These are phyloP conservation scores for Scyliorhinus canicula DNA, from an alignment of 2,797 vertebrate species.

Conservation along the genomic window DNA sequence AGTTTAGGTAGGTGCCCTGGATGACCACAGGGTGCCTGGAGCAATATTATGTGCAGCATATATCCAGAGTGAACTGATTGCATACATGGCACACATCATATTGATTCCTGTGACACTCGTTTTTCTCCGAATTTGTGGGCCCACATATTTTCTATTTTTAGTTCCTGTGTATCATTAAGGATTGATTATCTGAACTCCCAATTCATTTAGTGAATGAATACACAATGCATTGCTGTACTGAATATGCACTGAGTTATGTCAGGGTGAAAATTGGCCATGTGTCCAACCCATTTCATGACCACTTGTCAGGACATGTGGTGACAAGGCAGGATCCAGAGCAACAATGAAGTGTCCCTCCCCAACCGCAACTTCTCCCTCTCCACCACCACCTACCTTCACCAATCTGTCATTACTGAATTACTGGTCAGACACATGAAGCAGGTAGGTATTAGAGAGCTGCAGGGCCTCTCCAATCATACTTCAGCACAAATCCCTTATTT, in stretches of 20 bases:
- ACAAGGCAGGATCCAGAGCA: not conserved
- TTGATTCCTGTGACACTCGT: not conserved
- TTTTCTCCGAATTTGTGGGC: not conserved
- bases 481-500: not conserved
- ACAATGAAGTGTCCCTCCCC: not conserved
- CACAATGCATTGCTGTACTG: not conserved
- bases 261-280: not conserved
- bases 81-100: not conserved
- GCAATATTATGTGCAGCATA: not conserved
- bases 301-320: not conserved
- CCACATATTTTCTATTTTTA: not conserved
- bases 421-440: not conserved
- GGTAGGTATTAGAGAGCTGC: not conserved
- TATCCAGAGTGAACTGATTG: not conserved
- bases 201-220: not conserved
- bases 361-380: too few species aligned
- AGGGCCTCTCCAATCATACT: not conserved
- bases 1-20: not conserved
- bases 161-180: not conserved
- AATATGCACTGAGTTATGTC: not conserved
- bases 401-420: too few species aligned
- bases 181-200: not conserved
- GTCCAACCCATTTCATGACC: not conserved
- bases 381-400: too few species aligned
- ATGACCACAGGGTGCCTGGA: not conserved